Conservation (phyloP, 2,888 invertebrate species). For the Parelbella ahira region DNA sequence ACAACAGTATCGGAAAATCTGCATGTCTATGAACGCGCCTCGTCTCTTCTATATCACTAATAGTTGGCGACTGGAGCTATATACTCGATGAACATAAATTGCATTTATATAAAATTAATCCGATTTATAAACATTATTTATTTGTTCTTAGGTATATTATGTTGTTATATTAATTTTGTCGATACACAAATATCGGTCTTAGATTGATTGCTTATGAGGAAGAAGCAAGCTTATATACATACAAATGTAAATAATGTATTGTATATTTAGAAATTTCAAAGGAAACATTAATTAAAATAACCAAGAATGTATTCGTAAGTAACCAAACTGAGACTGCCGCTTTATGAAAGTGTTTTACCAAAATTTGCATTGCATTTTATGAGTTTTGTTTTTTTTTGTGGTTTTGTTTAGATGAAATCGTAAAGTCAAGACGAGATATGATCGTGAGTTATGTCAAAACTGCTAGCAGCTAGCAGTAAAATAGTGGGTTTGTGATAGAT, state of each 20-base stretch:
- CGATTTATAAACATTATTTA: too few relatives aligned
- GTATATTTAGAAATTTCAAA: too few relatives aligned
- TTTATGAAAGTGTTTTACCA: slow-evolving; percentile 46
- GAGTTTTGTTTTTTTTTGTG: too few relatives aligned
- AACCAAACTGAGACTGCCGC: slow-evolving; percentile 35
- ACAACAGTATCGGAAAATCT: too few relatives aligned
- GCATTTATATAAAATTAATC: too few relatives aligned
- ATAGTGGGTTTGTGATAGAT: slow-evolving; percentile 75
- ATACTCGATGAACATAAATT: too few relatives aligned
- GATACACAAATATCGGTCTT: slow-evolving; percentile 42
- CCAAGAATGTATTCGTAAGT: too few relatives aligned
- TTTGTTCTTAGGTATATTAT: slow-evolving; percentile 54
- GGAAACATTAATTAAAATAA: too few relatives aligned
- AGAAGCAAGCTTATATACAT: too few relatives aligned
- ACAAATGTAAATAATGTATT: too few relatives aligned
- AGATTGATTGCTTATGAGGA: slow-evolving; percentile 5
- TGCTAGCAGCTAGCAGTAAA: slow-evolving; percentile 78
- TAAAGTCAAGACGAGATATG: slow-evolving; percentile 49
- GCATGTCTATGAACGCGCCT: slow-evolving; percentile 1
- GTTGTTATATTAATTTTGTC: slow-evolving; percentile 45
- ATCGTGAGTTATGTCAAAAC: slow-evolving; percentile 61
- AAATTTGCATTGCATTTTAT: slow-evolving; percentile 33
- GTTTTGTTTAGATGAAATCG: too few relatives aligned
- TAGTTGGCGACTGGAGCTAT: slow-evolving; percentile 65
- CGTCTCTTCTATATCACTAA: slow-evolving; percentile 40